Evolutionary conservation across 2,888 invertebrate genomes (phyloP).

Genomic region (Agrochola macilenta): DNA sequence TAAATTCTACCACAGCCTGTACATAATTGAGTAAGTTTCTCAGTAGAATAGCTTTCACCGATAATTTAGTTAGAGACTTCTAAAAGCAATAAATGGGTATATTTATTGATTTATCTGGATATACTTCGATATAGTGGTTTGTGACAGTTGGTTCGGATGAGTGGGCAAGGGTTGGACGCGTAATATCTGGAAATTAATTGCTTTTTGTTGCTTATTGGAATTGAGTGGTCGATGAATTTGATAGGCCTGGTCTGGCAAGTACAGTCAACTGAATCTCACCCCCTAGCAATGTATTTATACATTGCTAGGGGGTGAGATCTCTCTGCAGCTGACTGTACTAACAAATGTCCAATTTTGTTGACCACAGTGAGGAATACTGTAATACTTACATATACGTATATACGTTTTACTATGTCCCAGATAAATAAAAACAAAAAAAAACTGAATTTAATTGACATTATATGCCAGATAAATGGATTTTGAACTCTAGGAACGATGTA

Average conservation of each 20-base stretch:
- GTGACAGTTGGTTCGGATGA: slow-evolving; percentile 33
- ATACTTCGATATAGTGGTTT: slow-evolving; percentile 33
- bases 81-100: slow-evolving; percentile 49
- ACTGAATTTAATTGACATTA: too few relatives aligned
- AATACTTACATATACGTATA: background rate
- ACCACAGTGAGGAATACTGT: background rate
- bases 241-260: background rate
- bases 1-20: slow-evolving; percentile 39
- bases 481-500: background rate
- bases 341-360: background rate
- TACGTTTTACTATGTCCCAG: too few relatives aligned
- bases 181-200: slow-evolving; percentile 44
- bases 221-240: slow-evolving; percentile 13
- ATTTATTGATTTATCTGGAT: slow-evolving; percentile 50
- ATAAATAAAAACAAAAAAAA: too few relatives aligned
- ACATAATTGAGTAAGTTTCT: slow-evolving; percentile 58
- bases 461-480: background rate
- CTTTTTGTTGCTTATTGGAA: slow-evolving; percentile 38
- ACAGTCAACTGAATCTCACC: too few relatives aligned
- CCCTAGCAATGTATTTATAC: too few relatives aligned
- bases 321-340: too few relatives aligned
- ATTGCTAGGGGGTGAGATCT: too few relatives aligned
- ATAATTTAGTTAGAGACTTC: slow-evolving; percentile 45
- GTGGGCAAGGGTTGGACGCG: slow-evolving; percentile 10
- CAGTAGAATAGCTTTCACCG: slow-evolving; percentile 31